phyloP scores from a whole-genome alignment of 2,113 vertebrate genomes.

The Scalopus aquaticus region DNA sequence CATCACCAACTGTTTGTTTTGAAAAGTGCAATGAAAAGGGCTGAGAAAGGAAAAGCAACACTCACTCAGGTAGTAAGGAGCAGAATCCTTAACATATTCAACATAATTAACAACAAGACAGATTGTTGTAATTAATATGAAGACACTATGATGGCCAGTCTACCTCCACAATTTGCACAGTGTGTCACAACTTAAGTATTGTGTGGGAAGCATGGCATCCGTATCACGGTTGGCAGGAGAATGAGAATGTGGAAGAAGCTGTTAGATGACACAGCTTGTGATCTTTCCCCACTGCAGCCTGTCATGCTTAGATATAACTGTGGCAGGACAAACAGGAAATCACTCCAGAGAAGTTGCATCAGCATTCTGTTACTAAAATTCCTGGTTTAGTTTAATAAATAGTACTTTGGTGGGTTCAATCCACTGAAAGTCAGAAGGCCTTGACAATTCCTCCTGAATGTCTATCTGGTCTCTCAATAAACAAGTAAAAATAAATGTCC shows the following conservation, averaged over 20 bases:
- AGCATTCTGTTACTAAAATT: neutral
- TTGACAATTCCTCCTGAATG: neutral
- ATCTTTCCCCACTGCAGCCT: neutral
- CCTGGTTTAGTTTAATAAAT: neutral
- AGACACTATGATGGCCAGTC: slow-evolving; percentile 8
- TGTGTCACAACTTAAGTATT: neutral
- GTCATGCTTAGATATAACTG: neutral
- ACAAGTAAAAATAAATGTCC: slow-evolving; percentile 17
- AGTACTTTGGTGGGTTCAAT: neutral
- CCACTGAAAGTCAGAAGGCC: neutral
- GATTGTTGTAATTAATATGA: neutral
- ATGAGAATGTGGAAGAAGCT: neutral
- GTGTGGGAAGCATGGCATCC: neutral
- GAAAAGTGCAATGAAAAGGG: neutral
- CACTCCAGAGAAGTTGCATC: neutral
- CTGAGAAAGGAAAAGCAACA: neutral
- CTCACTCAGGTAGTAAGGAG: neutral
- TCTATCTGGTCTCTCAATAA: neutral
- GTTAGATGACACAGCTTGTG: neutral
- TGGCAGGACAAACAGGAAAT: slow-evolving; percentile 42
- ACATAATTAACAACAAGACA: neutral
- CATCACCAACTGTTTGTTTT: neutral
- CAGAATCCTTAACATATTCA: neutral
- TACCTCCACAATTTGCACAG: neutral
- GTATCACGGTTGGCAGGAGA: neutral